Conservation (phyloP, 2,797 vertebrate genomes). For the Spea hammondii region DNA sequence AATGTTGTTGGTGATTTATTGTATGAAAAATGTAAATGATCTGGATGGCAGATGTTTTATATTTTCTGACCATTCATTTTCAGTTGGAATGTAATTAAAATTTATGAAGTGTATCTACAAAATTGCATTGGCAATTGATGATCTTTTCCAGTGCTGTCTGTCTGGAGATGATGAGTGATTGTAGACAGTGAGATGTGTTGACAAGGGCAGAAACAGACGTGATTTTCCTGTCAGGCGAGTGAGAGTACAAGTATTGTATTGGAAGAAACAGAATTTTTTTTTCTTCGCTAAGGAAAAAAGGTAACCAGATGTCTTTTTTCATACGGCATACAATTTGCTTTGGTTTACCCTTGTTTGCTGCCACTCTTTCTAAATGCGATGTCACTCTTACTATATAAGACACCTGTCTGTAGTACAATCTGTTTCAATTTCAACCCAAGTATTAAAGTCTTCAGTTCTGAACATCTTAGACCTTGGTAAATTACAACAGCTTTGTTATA, state of each 20-base stretch:
- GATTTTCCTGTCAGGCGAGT: constrained; percentile 69
- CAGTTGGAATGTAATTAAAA: constrained; percentile 92
- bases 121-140: constrained; percentile 94
- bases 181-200: constrained; percentile 82
- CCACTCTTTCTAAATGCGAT: constrained; percentile 57
- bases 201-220: constrained; percentile 87
- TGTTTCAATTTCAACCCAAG: constrained; percentile 51
- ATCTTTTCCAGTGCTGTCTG: constrained; percentile 86
- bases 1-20: constrained; percentile 86
- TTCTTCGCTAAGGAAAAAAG: constrained; percentile 54
- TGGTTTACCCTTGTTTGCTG: constrained; percentile 56
- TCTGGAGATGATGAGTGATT: constrained; percentile 87
- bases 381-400: constrained; percentile 60
- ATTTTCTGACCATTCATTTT: constrained; percentile 99
- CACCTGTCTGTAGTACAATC: constrained; percentile 56
- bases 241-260: constrained; percentile 64
- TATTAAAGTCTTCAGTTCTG: constrained; percentile 53
- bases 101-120: constrained; percentile 96
- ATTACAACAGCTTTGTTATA: constrained; percentile 46
- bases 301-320: constrained; percentile 62
- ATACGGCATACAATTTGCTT: constrained; percentile 60
- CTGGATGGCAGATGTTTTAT: constrained; percentile 96
- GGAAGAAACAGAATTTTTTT: constrained; percentile 54
- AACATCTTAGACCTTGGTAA: constrained; percentile 47
- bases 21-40: constrained; percentile 88